Evolutionary conservation across 2,797 vertebrate genomes (phyloP).

Genomic region (Cryptoprocta ferox): DNA sequence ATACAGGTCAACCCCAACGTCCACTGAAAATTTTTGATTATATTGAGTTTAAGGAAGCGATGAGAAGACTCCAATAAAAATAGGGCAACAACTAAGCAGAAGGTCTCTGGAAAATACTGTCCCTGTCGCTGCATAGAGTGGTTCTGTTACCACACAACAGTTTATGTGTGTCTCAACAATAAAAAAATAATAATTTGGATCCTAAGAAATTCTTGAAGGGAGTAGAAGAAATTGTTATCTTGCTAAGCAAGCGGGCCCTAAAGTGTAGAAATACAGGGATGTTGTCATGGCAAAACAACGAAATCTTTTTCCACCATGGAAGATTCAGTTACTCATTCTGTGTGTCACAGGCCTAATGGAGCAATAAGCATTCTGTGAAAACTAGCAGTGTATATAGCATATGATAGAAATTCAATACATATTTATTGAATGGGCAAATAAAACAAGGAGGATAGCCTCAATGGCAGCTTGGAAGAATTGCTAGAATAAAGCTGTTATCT

Average conservation of each 20-base stretch:
- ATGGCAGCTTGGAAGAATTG: neutral
- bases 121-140: neutral
- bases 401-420: slow-evolving; percentile 40
- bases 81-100: neutral
- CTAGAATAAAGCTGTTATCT: slow-evolving; percentile 10
- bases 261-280: neutral
- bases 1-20: neutral
- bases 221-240: neutral
- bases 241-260: neutral
- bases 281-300: neutral
- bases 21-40: neutral
- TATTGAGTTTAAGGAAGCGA: neutral
- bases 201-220: neutral
- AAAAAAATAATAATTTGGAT: slow-evolving; percentile 35
- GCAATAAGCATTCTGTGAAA: slow-evolving; percentile 31
- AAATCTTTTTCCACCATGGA: neutral
- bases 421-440: slow-evolving; percentile 50
- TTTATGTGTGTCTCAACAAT: neutral
- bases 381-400: neutral
- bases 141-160: neutral
- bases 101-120: neutral
- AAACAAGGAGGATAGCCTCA: neutral
- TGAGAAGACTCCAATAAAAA: slow-evolving; percentile 6
- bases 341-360: neutral
- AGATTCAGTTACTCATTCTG: slow-evolving; percentile 8